Evolutionary conservation across 2,797 vertebrate genomes (phyloP).

Genomic region (Clamator glandarius): DNA sequence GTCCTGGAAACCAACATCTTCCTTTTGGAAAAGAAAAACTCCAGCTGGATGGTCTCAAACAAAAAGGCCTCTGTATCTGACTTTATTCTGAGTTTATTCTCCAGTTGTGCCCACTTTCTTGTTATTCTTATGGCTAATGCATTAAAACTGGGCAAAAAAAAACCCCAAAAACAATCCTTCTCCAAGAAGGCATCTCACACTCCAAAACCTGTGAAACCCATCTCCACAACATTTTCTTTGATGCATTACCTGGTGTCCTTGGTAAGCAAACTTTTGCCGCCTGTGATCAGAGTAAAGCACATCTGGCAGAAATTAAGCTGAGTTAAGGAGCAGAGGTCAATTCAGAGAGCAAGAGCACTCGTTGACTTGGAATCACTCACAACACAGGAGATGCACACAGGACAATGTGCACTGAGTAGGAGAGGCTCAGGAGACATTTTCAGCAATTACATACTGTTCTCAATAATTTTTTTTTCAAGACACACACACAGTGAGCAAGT

Average conservation of each 20-base stretch:
- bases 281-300: neutral
- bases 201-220: neutral
- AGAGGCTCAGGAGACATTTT: neutral
- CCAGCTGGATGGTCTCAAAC: neutral
- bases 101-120: neutral
- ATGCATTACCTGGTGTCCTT: neutral
- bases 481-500: neutral
- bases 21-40: neutral
- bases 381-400: neutral
- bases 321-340: neutral
- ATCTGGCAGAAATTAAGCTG: neutral
- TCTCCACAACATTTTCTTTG: neutral
- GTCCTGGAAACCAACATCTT: neutral
- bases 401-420: neutral
- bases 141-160: neutral
- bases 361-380: neutral
- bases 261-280: neutral
- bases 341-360: neutral
- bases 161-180: neutral
- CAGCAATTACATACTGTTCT: neutral
- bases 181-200: neutral
- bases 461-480: neutral
- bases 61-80: neutral
- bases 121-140: neutral
- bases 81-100: neutral